A percentile compares a stretch with the other conserved stretches of the same genome.
Evolutionary conservation across 23 tunicate genomes (phyloP).

Genomic region (Ascidia mentula): DNA sequence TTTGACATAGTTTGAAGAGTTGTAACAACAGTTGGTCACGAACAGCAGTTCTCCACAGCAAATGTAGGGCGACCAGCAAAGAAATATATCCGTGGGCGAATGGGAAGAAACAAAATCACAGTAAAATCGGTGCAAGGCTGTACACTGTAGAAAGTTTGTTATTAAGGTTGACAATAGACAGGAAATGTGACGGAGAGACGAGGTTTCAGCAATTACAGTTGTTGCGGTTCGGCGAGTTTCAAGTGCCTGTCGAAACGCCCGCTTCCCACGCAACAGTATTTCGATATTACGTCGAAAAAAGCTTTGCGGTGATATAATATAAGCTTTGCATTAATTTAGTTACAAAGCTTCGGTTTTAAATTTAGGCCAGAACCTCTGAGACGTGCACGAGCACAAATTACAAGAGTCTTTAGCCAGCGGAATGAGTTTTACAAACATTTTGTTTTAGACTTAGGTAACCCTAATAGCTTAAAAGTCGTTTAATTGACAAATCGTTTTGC

Average conservation of each 20-base stretch:
- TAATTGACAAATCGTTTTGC: background rate
- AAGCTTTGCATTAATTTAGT: too few species aligned
- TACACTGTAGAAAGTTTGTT: too few species aligned
- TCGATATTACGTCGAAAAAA: too few species aligned
- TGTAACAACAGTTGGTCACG: background rate
- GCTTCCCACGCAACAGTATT: conserved; percentile 11
- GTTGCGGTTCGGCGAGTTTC: conserved; percentile 7
- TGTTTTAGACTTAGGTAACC: too few species aligned
- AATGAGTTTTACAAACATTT: too few species aligned
- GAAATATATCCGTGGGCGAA: background rate
- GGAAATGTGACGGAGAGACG: background rate
- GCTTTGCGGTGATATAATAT: too few species aligned
- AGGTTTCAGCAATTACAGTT: background rate
- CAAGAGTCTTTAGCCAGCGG: too few species aligned
- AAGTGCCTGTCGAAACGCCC: background rate
- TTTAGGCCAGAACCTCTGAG: too few species aligned
- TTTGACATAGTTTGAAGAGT: background rate
- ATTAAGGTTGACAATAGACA: background rate
- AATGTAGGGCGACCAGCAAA: background rate
- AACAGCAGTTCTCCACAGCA: background rate
- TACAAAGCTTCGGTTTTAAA: too few species aligned
- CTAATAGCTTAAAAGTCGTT: too few species aligned
- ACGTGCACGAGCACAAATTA: too few species aligned
- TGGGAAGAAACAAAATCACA: background rate
- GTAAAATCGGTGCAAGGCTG: too few species aligned